A percentile compares a stretch with the other conserved stretches of the same genome.
Evolutionary conservation across 2,888 invertebrate genomes (phyloP).

Genomic region (Teleogryllus oceanicus): DNA sequence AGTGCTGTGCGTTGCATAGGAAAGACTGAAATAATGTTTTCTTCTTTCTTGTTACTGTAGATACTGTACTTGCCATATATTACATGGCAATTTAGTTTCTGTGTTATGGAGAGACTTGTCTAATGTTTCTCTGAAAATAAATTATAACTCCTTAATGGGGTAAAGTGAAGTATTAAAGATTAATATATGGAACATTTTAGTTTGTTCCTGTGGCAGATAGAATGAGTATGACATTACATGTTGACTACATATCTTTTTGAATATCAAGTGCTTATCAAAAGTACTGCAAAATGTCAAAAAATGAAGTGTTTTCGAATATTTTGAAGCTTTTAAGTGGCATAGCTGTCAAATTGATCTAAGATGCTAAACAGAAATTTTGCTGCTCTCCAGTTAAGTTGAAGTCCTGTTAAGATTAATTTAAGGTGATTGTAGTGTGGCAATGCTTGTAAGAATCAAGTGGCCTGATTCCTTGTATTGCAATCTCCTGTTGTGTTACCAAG

Average conservation of each 20-base stretch:
- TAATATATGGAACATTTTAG: not conserved
- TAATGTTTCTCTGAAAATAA: no score
- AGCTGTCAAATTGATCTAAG: not conserved
- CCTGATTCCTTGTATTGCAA: not conserved
- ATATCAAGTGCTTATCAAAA: not conserved
- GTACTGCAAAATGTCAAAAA: not conserved
- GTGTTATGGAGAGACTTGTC: not conserved
- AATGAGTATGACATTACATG: not conserved
- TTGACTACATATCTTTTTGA: constrained; percentile 10
- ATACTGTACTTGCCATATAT: not conserved
- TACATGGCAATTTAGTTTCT: not conserved
- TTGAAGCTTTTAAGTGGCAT: not conserved
- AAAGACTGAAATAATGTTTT: not conserved
- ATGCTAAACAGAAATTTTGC: not conserved
- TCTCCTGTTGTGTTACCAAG: not conserved
- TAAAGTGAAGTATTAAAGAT: no score
- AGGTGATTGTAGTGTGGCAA: not conserved
- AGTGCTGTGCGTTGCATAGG: not conserved
- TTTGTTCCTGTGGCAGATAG: not conserved
- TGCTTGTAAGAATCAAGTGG: not conserved
- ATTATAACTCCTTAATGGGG: no score
- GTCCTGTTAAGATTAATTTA: not conserved
- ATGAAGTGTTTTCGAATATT: not conserved
- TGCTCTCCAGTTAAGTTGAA: not conserved
- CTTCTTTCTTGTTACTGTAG: constrained; percentile 7